Evolutionary conservation across 2,113 vertebrate genomes (phyloP).

Genomic region (Pterocles burchelli): DNA sequence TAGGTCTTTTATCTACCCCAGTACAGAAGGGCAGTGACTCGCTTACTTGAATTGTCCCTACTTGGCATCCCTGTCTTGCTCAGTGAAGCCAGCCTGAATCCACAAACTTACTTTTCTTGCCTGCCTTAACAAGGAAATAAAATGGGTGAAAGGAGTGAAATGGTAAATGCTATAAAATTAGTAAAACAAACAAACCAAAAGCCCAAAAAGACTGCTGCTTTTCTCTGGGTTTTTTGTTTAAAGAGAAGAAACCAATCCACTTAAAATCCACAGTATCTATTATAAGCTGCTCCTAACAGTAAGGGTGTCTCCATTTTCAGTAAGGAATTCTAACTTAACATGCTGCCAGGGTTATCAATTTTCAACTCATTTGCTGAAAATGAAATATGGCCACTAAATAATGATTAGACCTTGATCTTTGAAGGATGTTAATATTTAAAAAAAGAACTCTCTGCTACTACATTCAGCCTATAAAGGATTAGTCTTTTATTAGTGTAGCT

Average conservation of each 20-base stretch:
- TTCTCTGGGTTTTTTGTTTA: neutral
- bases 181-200: neutral
- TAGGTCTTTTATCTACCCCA: neutral
- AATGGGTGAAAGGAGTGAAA: neutral
- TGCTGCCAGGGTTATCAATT: neutral
- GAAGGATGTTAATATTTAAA: conserved; percentile 42
- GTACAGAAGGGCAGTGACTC: neutral
- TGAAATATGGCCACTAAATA: conserved; percentile 14
- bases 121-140: neutral
- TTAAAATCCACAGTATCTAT: neutral
- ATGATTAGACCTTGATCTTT: conserved; percentile 25
- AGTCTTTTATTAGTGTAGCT: conserved; percentile 69
- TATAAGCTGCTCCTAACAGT: neutral
- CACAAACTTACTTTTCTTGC: neutral
- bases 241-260: neutral
- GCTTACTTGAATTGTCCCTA: neutral
- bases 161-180: neutral
- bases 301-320: conserved; percentile 15
- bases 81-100: neutral
- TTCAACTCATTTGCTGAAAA: conserved; percentile 33
- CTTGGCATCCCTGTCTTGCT: neutral
- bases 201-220: neutral
- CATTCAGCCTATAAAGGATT: conserved; percentile 47
- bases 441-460: conserved; percentile 44
- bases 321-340: neutral